Evolutionary conservation across 92 coral and sea anemone genomes (phyloP).

Genomic region (Umimayanthus chanpuru): DNA sequence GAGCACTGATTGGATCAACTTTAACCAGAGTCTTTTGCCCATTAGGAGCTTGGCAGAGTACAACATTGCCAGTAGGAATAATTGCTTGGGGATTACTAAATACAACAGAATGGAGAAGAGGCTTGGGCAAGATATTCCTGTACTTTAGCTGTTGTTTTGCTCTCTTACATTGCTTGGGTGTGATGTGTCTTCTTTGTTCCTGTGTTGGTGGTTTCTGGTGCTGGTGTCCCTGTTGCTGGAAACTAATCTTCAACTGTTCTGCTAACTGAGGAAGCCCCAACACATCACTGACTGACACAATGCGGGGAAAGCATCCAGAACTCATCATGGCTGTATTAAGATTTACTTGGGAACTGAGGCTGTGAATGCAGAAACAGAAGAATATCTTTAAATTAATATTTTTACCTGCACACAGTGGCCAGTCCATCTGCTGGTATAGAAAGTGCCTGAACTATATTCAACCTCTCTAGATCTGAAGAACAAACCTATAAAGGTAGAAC

Average conservation of each 20-base stretch:
- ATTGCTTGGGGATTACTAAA: not conserved
- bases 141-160: not conserved
- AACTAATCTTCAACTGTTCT: not conserved
- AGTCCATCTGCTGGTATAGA: no score
- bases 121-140: constrained; percentile 35
- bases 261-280: not conserved
- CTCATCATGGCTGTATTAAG: not conserved
- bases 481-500: no score
- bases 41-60: constrained; percentile 25
- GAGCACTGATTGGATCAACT: not conserved
- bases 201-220: constrained; percentile 12
- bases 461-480: no score
- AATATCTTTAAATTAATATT: no score
- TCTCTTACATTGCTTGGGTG: not conserved
- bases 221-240: constrained; percentile 12
- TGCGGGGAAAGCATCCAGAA: not conserved
- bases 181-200: not conserved
- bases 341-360: not conserved
- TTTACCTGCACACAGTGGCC: no score
- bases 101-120: not conserved
- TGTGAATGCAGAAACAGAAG: constrained; percentile 5
- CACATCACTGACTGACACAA: not conserved
- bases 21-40: constrained; percentile 12
- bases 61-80: constrained; percentile 22
- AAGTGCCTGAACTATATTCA: no score